Percentiles rank a stretch among this genome's conserved stretches.
Evolutionary conservation across 92 coral and sea anemone genomes (phyloP).

Genomic region (Zoanthus gigantus): DNA sequence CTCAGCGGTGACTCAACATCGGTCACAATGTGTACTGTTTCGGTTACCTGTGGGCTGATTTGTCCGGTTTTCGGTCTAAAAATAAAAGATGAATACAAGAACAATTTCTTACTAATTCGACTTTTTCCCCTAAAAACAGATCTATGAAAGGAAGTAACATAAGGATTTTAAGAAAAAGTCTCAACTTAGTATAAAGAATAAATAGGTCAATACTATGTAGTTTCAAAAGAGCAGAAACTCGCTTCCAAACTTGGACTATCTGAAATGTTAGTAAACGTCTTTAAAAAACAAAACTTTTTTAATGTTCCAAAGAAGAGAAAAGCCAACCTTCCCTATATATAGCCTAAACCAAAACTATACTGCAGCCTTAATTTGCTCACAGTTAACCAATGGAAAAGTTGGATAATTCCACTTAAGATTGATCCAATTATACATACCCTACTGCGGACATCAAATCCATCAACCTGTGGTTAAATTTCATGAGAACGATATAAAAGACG

Average conservation of each 20-base stretch:
- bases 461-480: conserved; percentile 90
- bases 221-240: too few species aligned
- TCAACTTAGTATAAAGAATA: too few species aligned
- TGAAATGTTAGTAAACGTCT: too few species aligned
- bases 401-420: neutral
- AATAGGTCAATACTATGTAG: too few species aligned
- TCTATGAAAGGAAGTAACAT: too few species aligned
- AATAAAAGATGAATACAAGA: neutral
- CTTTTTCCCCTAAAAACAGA: too few species aligned
- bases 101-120: neutral
- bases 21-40: conserved; percentile 68
- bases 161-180: too few species aligned
- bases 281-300: too few species aligned
- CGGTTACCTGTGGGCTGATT: conserved; percentile 87
- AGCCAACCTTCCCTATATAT: neutral
- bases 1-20: conserved; percentile 76
- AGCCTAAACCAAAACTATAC: neutral
- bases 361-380: neutral
- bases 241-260: too few species aligned
- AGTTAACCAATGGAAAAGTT: neutral
- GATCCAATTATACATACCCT: conserved; percentile 66
- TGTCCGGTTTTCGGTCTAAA: conserved; percentile 89
- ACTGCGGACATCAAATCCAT: conserved; percentile 83
- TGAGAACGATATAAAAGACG: conserved; percentile 83
- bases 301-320: neutral